Percentiles rank a stretch among this genome's conserved stretches.
phyloP scores from a whole-genome alignment of 2,113 vertebrate genomes.

The Erpornis zantholeuca region DNA sequence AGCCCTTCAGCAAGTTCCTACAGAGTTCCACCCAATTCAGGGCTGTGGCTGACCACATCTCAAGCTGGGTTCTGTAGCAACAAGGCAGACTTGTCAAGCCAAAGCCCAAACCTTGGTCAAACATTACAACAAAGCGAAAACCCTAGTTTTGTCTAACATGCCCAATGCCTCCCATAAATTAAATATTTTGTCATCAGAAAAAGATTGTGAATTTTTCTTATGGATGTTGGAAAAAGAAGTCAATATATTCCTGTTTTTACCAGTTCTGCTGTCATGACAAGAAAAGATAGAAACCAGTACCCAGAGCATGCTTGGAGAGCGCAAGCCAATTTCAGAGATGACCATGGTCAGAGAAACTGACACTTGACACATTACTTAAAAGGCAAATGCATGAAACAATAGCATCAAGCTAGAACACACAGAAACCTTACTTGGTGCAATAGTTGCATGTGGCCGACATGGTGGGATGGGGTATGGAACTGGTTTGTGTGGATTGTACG shows the following conservation, averaged over 20 bases:
- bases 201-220: neutral
- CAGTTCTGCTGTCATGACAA: neutral
- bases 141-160: neutral
- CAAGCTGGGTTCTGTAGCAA: neutral
- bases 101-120: neutral
- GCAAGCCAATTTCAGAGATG: neutral
- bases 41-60: neutral
- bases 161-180: neutral
- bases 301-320: neutral
- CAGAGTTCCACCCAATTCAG: neutral
- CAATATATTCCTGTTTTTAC: neutral
- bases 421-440: constrained; percentile 93
- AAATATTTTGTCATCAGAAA: neutral
- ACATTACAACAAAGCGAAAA: neutral
- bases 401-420: neutral
- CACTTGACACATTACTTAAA: neutral
- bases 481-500: constrained; percentile 94
- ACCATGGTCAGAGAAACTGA: neutral
- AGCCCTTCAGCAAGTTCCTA: neutral
- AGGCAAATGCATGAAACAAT: neutral
- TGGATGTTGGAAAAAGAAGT: neutral
- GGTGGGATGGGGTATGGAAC: constrained; percentile 98
- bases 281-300: neutral
- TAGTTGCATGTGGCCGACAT: constrained; percentile 92
- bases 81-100: neutral